Evolutionary conservation across 2,888 invertebrate species (phyloP).

Genomic region (Stratiomys singularior): DNA sequence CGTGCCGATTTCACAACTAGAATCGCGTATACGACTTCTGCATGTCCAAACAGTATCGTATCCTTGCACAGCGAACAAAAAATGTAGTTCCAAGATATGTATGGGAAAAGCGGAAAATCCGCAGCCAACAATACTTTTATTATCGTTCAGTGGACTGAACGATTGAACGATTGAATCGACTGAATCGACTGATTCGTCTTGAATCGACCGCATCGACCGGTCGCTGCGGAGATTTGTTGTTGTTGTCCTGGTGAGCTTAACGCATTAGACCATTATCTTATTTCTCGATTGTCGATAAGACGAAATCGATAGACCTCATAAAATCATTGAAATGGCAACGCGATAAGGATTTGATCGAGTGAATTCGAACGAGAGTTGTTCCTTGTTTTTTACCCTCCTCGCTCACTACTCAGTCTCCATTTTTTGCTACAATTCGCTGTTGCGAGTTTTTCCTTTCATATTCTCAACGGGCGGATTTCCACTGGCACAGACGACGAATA

Average conservation of each 20-base stretch:
- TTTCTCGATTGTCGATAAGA: conserved; percentile 42
- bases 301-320: conserved; percentile 43
- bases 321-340: conserved; percentile 40
- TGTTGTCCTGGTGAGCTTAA: conserved; percentile 10
- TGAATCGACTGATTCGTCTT: neutral
- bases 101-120: conserved; percentile 14
- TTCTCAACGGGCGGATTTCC: conserved; percentile 9
- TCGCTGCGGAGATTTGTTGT: neutral
- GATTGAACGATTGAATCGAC: neutral
- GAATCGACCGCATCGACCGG: conserved; percentile 2
- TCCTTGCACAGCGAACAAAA: neutral
- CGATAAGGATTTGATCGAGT: conserved; percentile 45
- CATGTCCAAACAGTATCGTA: neutral
- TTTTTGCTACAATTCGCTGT: neutral
- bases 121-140: conserved; percentile 32
- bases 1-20: neutral
- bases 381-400: neutral
- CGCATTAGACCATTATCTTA: conserved; percentile 36
- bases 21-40: neutral
- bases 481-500: neutral
- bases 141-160: conserved; percentile 15
- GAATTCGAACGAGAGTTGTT: conserved; percentile 1
- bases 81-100: neutral
- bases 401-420: neutral
- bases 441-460: neutral